Evolutionary conservation across 2,113 vertebrate genomes (phyloP).

Genomic region (Paratilapia polleni): DNA sequence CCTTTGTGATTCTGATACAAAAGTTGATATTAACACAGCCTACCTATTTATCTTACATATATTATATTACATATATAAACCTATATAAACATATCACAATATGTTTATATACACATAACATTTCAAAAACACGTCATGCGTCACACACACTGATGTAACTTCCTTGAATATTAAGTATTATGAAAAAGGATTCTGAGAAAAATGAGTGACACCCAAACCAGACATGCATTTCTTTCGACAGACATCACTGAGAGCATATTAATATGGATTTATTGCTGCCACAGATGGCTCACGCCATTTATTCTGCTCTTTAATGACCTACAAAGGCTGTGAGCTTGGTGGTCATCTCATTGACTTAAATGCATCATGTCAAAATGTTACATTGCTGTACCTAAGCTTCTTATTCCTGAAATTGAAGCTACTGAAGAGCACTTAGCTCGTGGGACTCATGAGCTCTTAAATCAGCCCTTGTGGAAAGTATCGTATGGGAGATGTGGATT

Average conservation of each 20-base stretch:
- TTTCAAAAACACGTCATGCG: too few species aligned
- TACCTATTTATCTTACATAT: too few species aligned
- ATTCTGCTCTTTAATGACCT: neutral
- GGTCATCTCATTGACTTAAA: constrained; percentile 2
- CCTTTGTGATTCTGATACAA: too few species aligned
- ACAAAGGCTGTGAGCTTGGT: neutral
- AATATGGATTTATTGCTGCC: constrained; percentile 7
- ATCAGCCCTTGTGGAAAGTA: neutral
- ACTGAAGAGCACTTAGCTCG: neutral
- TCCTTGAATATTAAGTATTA: neutral
- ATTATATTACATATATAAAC: too few species aligned
- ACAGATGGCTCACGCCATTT: constrained; percentile 6
- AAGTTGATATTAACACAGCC: too few species aligned
- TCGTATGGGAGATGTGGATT: neutral
- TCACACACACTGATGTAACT: neutral
- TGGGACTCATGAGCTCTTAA: neutral
- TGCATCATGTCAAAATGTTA: constrained; percentile 1
- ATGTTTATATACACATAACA: too few species aligned
- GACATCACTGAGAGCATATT: neutral
- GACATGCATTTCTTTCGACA: neutral
- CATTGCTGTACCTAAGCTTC: constrained; percentile 1
- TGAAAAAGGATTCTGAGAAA: neutral
- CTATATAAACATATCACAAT: too few species aligned
- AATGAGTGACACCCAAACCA: neutral
- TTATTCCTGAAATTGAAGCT: neutral